Base-by-base conservation (phyloP, 2,797 vertebrate species). In the Limnodromus scolopaceus region DNA sequence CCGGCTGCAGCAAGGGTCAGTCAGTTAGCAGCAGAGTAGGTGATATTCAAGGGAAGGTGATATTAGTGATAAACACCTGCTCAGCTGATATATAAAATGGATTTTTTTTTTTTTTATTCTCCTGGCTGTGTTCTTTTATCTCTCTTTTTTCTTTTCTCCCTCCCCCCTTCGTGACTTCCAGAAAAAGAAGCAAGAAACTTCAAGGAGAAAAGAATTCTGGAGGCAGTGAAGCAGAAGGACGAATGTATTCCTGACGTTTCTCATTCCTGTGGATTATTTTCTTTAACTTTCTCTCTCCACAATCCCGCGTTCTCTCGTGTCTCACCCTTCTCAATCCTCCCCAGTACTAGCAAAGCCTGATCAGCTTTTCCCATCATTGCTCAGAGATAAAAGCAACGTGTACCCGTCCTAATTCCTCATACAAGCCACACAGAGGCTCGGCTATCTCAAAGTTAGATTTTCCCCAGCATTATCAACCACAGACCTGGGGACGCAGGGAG, bases 131-230 rank as follows among this genome's bases (percentile, higher is more conserved):
- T 57, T 95, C 92, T 94, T 95, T 91, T 61, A 89, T 84, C 70
- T 57, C 78, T 57, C 41, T 43, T 34, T 15, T 48, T 48, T 16
- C 39, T 72, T 41, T 19, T 32, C 39, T 20, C 2, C 32, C 17
- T 65, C 54, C 63, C 25, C 68, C 25, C 61, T 91, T 80, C 27
- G 22, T 92, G 91, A 92, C 85, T 96, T 95, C 93, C 83, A 93
- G 87, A 96, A 96, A 96, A 96, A 95, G 93, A 2, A 95, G 87
- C 93, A 83, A 94, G 89, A 94, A 95, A 91, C 84, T 96, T 96
- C 85, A 93, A 95, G 92, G 93, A 88, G 96, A 95, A 91, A 84
- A 91, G 88, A 89, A 92, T 94, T 95, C 91, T 79, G 91, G 88
- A 94, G 87, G 90, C 95, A 93, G 84, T 4, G 77, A 87, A 95